Evolutionary conservation across 2,113 vertebrate species (phyloP).

Genomic region (Chrysemys picta): DNA sequence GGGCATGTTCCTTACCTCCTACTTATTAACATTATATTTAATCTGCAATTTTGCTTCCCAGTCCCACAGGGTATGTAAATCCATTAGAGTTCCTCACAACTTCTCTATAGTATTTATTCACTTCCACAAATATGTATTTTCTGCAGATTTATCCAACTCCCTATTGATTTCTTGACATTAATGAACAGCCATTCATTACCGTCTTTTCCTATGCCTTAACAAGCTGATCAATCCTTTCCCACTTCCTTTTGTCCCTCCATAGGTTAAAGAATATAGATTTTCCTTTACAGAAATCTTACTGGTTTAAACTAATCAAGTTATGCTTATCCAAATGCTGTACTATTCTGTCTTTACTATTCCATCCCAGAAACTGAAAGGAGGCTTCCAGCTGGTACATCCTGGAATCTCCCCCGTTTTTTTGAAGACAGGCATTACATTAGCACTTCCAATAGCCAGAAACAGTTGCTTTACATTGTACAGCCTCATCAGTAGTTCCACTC

Average conservation of each 20-base stretch:
- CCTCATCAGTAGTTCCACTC: background rate
- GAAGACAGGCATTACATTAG: background rate
- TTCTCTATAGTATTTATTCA: background rate
- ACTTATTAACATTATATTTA: slow-evolving; percentile 33
- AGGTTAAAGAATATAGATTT: slow-evolving; percentile 20
- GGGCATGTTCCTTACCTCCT: background rate
- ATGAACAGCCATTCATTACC: background rate
- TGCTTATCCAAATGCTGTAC: background rate
- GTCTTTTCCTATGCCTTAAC: slow-evolving; percentile 67
- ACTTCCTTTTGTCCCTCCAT: slow-evolving; percentile 39
- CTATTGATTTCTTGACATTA: slow-evolving; percentile 43
- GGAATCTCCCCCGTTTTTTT: background rate
- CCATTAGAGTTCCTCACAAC: slow-evolving; percentile 37
- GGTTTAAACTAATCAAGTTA: background rate
- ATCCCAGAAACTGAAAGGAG: slow-evolving; percentile 5
- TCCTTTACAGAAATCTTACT: background rate
- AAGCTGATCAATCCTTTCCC: slow-evolving; percentile 52
- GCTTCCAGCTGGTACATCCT: background rate
- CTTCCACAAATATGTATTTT: background rate
- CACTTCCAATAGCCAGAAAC: background rate
- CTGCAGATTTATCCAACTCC: slow-evolving; percentile 39
- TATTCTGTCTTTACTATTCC: background rate
- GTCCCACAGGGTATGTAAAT: background rate
- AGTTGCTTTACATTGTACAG: background rate
- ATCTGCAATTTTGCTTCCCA: slow-evolving; percentile 30